Conservation (phyloP, 2,113 vertebrate genomes). For the Gila orcuttii region DNA sequence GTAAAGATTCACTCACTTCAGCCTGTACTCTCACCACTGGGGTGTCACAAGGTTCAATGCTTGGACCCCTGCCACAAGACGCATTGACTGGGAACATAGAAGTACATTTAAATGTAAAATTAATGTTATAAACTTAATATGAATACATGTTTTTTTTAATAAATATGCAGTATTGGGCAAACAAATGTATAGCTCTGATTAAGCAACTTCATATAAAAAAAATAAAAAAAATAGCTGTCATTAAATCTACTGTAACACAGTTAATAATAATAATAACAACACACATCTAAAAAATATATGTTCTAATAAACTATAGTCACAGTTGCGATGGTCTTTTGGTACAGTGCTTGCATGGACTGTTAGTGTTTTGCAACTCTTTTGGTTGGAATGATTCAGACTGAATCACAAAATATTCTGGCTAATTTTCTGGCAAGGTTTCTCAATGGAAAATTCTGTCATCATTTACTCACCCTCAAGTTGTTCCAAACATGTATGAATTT, state of each 20-base stretch:
- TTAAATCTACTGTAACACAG: too few species aligned
- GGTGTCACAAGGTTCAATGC: slow-evolving; percentile 2
- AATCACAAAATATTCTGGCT: too few species aligned
- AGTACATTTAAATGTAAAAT: not conserved
- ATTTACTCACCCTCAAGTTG: too few species aligned
- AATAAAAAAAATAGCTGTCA: not conserved
- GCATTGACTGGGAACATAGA: not conserved
- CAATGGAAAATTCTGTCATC: too few species aligned
- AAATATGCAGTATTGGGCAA: not conserved
- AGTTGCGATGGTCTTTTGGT: too few species aligned
- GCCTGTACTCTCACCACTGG: not conserved
- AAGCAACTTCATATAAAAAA: not conserved
- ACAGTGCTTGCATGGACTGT: not conserved
- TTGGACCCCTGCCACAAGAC: not conserved
- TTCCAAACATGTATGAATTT: too few species aligned
- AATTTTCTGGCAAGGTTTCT: too few species aligned
- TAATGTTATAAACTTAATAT: too few species aligned
- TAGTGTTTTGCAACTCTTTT: not conserved
- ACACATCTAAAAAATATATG: too few species aligned
- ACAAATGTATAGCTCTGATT: not conserved
- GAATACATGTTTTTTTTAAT: not conserved
- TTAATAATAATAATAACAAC: not conserved
- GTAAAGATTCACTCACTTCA: not conserved
- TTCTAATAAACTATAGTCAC: too few species aligned
- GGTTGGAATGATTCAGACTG: not conserved